phyloP scores from a whole-genome alignment of 1,140 invertebrate species.

The Dufourea novaeangliae region DNA sequence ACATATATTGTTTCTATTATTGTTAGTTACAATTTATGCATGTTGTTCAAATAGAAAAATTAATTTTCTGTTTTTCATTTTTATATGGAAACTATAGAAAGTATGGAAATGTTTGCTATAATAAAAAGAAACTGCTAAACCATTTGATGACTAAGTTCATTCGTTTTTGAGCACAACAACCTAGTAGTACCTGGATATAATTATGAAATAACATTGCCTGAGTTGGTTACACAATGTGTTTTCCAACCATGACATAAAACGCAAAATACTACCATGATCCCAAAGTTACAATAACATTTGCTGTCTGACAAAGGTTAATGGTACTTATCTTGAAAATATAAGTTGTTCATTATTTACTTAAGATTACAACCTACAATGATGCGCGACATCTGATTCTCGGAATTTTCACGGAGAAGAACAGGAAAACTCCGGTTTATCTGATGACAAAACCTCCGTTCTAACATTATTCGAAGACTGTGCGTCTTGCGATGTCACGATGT shows the following conservation, averaged over 20 bases:
- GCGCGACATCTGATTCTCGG: neutral
- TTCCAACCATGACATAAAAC: neutral
- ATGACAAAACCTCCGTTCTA: neutral
- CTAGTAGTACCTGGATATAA: constrained; percentile 14
- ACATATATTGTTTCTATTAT: neutral
- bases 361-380: constrained; percentile 20
- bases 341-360: constrained; percentile 8
- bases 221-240: constrained; percentile 20
- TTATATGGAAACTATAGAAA: neutral
- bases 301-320: neutral
- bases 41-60: no score
- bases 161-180: constrained; percentile 6
- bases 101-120: neutral
- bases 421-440: neutral
- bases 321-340: constrained; percentile 2
- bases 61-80: neutral
- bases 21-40: constrained; percentile 6
- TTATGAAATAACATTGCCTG: constrained; percentile 28
- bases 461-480: constrained; percentile 12
- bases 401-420: neutral
- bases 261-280: neutral
- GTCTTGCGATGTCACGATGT: constrained; percentile 22
- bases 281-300: neutral
- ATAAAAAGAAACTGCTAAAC: constrained; percentile 15
- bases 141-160: constrained; percentile 8